Evolutionary conservation across 2,888 invertebrate genomes (phyloP), one percentile per base, ranked within the genome.

Genomic region (Caenorhabditis sp.): DNA sequence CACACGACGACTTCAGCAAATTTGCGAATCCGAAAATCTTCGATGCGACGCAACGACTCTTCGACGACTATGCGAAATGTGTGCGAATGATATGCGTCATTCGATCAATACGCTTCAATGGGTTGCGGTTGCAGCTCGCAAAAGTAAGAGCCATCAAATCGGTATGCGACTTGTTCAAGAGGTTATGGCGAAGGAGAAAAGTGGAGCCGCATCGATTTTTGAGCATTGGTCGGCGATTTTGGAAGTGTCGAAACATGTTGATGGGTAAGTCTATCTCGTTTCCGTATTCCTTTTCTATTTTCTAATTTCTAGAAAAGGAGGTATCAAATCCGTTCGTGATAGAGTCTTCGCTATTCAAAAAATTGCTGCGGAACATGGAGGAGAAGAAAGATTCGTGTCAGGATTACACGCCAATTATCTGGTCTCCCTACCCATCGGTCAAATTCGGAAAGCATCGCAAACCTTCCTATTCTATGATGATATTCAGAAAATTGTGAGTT

Each of bases 1-100:
- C 52, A 90, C 91, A 3, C 89, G 90, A 67, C 88, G 94, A 54
- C 89, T 97, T 65, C 86, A 91, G 60, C 58, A 77, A 57, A 88
- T 90, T 54, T 82, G 87, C 2, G 88, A 88, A 31, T 89, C 90
- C 25, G 94, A 95, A 88, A 89, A 91, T 0, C 88, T 76, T 17
- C 63, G 70, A 64, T 69, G 69, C 27, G 73, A 73, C 57, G 7
- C 60, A 43, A 58, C 60, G n/a, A 73, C 73, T 14, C 36, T 73
- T 27, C 27, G 66, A 20, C 65, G 64, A 50, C 36, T 68, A 3
- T 71, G 71, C 60, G 70, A 68, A 14, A 43, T 73, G 26, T 73
- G 73, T 53, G 73, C 69, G 14, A 69, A 66, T 20, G 73, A 73
- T 50, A 73, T 73, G 73, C 59, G 73, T 56, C 69, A 73, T 26